Percentiles rank a stretch among this genome's conserved stretches.
Evolutionary conservation across 2,113 vertebrate genomes (phyloP).

Genomic region (Fukomys damarensis): DNA sequence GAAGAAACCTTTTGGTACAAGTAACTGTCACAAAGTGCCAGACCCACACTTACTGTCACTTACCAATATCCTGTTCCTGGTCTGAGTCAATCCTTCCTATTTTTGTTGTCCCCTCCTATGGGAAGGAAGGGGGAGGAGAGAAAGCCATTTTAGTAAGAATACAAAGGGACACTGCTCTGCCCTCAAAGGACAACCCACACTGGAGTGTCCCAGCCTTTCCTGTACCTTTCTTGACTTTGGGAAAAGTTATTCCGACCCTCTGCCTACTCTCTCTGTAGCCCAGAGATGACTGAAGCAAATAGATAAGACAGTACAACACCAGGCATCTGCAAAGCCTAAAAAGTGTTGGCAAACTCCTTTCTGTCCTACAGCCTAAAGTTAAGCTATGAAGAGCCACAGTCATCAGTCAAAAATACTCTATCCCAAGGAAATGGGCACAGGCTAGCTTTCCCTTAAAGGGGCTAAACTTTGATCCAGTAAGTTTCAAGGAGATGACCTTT

Average conservation of each 20-base stretch:
- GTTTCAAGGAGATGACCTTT: slow-evolving; percentile 3
- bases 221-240: background rate
- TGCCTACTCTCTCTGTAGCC: background rate
- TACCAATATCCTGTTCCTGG: slow-evolving; percentile 95
- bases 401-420: background rate
- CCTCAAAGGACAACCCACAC: background rate
- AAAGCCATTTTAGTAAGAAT: slow-evolving; percentile 43
- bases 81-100: slow-evolving; percentile 92
- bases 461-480: background rate
- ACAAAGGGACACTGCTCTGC: background rate
- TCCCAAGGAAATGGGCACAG: background rate
- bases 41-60: slow-evolving; percentile 65
- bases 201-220: background rate
- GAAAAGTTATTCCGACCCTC: background rate
- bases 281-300: background rate
- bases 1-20: background rate
- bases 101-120: slow-evolving; percentile 95
- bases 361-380: background rate
- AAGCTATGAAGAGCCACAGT: background rate
- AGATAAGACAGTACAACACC: background rate
- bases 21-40: background rate
- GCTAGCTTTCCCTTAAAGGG: background rate
- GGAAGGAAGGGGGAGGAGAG: background rate
- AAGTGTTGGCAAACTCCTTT: background rate
- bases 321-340: background rate